phyloP scores from a whole-genome alignment of 2,113 vertebrate genomes.

The Lophochroa leadbeateri region DNA sequence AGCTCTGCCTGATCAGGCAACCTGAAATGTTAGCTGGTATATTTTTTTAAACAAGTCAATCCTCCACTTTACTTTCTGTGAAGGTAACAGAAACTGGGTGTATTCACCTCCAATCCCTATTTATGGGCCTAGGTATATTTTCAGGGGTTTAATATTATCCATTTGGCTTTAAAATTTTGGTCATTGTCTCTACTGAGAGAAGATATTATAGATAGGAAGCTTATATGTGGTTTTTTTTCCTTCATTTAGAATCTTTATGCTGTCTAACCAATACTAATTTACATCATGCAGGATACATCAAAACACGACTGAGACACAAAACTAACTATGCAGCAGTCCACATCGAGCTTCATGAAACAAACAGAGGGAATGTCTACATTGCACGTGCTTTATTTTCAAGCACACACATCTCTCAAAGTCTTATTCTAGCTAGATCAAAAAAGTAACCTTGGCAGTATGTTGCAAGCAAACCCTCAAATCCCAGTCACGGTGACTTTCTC shows the following conservation, averaged over 20 bases:
- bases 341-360: fast-evolving
- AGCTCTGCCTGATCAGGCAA: background rate
- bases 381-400: background rate
- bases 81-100: background rate
- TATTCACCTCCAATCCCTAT: background rate
- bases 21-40: background rate
- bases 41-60: background rate
- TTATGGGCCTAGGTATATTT: background rate
- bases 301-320: background rate
- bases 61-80: background rate
- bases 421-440: background rate
- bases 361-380: background rate
- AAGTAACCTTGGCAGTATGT: background rate
- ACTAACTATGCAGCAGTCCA: background rate
- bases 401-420: background rate
- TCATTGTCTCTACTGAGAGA: background rate
- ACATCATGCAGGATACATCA: background rate
- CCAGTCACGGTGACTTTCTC: background rate
- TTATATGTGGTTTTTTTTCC: background rate
- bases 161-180: background rate
- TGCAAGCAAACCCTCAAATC: background rate
- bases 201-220: background rate
- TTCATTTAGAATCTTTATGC: background rate
- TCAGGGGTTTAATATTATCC: background rate
- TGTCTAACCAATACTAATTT: background rate